Evolutionary conservation across 2,113 vertebrate genomes (phyloP), one percentile per base, ranked within the genome.

Genomic region (Pseudorasbora parva): DNA sequence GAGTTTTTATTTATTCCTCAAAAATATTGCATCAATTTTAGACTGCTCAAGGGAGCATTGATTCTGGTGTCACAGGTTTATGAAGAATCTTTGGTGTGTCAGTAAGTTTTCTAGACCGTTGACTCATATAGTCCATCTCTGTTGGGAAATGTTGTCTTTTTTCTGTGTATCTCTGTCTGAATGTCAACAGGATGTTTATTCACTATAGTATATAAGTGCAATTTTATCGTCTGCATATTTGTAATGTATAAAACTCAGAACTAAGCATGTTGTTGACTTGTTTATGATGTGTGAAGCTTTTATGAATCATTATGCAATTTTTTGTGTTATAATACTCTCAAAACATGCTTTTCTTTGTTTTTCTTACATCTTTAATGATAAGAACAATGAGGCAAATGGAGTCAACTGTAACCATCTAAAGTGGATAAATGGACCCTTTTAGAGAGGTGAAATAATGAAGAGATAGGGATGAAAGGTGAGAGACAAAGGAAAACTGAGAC

Each of bases 51-150:
- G 43, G 73, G 30, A 73, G 21, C 25, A 86, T 83, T 78, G 77
- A 84, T 88, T 75, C 79, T 17, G 19, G 51, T 81, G 27, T 75
- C 23, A 64, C 6, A 80, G 21, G 57, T 85, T 66, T 27, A 72
- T 56, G 59, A 83, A 59, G 25, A 78, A 77, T 62, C 69, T 60
- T 66, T 84, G 82, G 30, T 17, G 56, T 64, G 15, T 43, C 66
- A 76, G 78, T 41, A 79, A 33, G 21, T 57, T 43, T 14, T 66
- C 83, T 82, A 73, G 57, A 41, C 62, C 1, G 17, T 19, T 41
- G 57, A 21, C 11, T 49, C 49, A 57, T 77, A 69, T 23, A 41
- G 33, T 69, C 23, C 5, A 37, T 59, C 60, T 51, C 54, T 80
- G 66, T 41, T 80, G 83, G 30, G 66, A 69, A n/a, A 21, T 49